These are phyloP conservation scores for Cheilosia urbana DNA, from an alignment of 2,888 invertebrate species.

Conservation along the genomic window DNA sequence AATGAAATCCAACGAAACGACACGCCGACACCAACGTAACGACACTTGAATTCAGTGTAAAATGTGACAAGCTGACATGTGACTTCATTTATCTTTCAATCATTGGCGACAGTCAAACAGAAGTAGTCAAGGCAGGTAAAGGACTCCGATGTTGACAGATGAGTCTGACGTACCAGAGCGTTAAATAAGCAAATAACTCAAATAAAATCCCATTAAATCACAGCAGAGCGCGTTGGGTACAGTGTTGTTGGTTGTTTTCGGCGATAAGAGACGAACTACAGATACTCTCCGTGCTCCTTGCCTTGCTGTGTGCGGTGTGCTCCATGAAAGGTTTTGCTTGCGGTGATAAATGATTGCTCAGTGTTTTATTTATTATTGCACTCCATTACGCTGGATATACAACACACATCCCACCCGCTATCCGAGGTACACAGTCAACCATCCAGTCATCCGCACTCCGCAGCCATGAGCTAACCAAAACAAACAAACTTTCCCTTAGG, in stretches of 20 bases:
- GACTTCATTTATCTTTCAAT: conserved; percentile 72
- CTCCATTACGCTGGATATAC: conserved; percentile 66
- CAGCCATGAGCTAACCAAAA: conserved; percentile 49
- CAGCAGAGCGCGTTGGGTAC: conserved; percentile 31
- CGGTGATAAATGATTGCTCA: conserved; percentile 75
- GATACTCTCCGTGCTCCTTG: not conserved
- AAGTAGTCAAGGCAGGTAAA: conserved; percentile 43
- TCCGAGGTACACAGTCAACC: conserved; percentile 20
- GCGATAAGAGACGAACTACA: conserved; percentile 43
- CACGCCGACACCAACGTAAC: not conserved
- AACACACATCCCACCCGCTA: conserved; percentile 18
- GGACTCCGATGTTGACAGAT: conserved; percentile 72
- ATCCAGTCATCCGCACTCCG: not conserved
- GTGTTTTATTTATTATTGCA: conserved; percentile 75
- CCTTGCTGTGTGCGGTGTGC: not conserved
- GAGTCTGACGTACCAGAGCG: conserved; percentile 75
- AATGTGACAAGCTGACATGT: conserved; percentile 64
- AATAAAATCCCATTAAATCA: conserved; percentile 74
- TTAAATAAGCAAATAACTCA: conserved; percentile 76
- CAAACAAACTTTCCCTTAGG: conserved; percentile 40
- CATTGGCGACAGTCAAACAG: conserved; percentile 65
- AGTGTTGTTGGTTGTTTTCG: not conserved
- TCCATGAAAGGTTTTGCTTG: conserved; percentile 42
- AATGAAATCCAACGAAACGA: conserved; percentile 19
- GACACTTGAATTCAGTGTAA: conserved; percentile 23